A percentile compares a stretch with the other conserved stretches of the same genome.
phyloP scores from a whole-genome alignment of 1,140 invertebrate species.

The honey bee (Apis mellifera) region DNA sequence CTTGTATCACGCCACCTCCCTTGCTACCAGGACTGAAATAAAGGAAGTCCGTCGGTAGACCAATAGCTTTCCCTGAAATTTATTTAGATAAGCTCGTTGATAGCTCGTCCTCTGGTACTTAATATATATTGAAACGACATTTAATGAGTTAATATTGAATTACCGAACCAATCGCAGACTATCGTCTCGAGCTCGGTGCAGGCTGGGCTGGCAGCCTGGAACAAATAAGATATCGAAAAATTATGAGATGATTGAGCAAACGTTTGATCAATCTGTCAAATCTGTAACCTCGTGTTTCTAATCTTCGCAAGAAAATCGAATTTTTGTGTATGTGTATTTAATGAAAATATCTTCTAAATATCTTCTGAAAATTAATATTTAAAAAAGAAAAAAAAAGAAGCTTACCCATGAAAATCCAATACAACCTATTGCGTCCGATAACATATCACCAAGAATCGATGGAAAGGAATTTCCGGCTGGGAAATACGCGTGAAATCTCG shows the following conservation, averaged over 20 bases:
- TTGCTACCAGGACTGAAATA: constrained; percentile 90
- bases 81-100: background rate
- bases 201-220: constrained; percentile 96
- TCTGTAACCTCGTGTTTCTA: background rate
- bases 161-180: constrained; percentile 98
- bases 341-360: background rate
- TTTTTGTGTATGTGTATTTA: too few species aligned
- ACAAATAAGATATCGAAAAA: constrained; percentile 63
- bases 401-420: constrained; percentile 99
- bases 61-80: constrained; percentile 91
- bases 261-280: constrained; percentile 47
- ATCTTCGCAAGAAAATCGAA: constrained; percentile 21
- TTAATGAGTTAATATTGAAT: constrained; percentile 55
- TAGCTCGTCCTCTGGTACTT: background rate
- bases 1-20: constrained; percentile 97
- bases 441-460: constrained; percentile 98
- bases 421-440: constrained; percentile 96
- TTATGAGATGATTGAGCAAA: constrained; percentile 30
- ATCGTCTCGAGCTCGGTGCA: constrained; percentile 99
- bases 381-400: background rate
- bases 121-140: constrained; percentile 8
- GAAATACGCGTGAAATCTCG: constrained; percentile 99
- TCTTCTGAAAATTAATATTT: background rate
- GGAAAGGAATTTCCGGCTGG: constrained; percentile 98
- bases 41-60: constrained; percentile 93